Conservation (phyloP, 2,797 vertebrate species). For the Leucoraja ocellata region DNA sequence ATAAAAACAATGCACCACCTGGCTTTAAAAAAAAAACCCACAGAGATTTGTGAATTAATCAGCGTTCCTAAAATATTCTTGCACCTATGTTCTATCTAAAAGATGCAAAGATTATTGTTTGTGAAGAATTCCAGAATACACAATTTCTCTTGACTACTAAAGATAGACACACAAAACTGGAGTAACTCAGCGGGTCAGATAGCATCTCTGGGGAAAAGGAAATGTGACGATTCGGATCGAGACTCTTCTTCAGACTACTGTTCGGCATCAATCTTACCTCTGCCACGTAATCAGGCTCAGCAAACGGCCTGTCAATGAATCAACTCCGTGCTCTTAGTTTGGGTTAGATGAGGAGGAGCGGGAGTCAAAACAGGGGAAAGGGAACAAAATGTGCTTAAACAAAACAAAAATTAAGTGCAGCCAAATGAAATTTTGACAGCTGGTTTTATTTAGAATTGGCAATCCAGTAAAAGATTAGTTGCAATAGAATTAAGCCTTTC, state of each 20-base stretch:
- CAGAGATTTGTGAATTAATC: neutral
- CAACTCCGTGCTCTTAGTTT: neutral
- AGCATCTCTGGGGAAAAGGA: no score
- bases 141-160: no score
- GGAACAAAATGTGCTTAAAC: slow-evolving; percentile 9
- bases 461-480: slow-evolving; percentile 4
- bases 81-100: neutral
- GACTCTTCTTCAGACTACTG: neutral
- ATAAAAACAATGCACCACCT: neutral
- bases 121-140: neutral
- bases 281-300: neutral
- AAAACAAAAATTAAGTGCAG: neutral
- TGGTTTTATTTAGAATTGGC: slow-evolving; percentile 14
- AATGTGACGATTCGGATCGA: no score
- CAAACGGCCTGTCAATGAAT: neutral
- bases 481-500: neutral
- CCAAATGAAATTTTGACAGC: slow-evolving; percentile 14
- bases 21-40: neutral
- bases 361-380: neutral
- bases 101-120: neutral
- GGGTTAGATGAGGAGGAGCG: neutral
- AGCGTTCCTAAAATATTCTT: neutral
- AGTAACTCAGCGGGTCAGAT: no score
- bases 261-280: neutral
- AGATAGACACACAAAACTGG: no score